Percentiles rank a stretch among this genome's conserved stretches.
Conservation (phyloP, 2,888 invertebrate species). For the Apoderus coryli region DNA sequence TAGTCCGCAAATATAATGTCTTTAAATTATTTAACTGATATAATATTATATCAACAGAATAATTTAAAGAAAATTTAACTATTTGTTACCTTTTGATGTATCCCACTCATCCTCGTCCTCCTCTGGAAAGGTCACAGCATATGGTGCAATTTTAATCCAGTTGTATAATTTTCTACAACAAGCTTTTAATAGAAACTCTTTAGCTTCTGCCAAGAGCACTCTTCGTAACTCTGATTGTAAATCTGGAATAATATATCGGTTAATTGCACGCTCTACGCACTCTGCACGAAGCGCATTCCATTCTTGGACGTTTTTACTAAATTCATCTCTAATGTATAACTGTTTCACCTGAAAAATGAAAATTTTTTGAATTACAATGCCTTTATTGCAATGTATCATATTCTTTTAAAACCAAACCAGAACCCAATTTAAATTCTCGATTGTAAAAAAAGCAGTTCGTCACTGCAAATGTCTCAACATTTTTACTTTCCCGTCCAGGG, state of each 20-base stretch:
- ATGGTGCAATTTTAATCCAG: constrained; percentile 78
- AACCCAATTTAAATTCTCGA: no score
- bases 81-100: constrained; percentile 58
- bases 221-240: constrained; percentile 73
- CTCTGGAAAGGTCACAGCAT: constrained; percentile 52
- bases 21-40: no score
- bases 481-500: no score
- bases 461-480: no score
- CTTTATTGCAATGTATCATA: no score
- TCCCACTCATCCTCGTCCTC: constrained; percentile 91
- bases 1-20: no score
- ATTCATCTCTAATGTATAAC: constrained; percentile 60
- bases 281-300: constrained; percentile 87
- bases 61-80: no score
- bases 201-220: constrained; percentile 70
- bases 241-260: constrained; percentile 78
- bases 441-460: no score
- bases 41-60: no score
- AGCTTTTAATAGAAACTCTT: constrained; percentile 67
- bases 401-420: no score
- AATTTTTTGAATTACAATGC: no score
- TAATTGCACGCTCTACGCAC: constrained; percentile 78
- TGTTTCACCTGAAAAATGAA: no score
- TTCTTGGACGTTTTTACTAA: constrained; percentile 82
- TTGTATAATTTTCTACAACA: constrained; percentile 79